Percentiles rank a stretch among this genome's conserved stretches.
phyloP scores from a whole-genome alignment of 1,140 invertebrate species.

The Sesamia nonagrioides region DNA sequence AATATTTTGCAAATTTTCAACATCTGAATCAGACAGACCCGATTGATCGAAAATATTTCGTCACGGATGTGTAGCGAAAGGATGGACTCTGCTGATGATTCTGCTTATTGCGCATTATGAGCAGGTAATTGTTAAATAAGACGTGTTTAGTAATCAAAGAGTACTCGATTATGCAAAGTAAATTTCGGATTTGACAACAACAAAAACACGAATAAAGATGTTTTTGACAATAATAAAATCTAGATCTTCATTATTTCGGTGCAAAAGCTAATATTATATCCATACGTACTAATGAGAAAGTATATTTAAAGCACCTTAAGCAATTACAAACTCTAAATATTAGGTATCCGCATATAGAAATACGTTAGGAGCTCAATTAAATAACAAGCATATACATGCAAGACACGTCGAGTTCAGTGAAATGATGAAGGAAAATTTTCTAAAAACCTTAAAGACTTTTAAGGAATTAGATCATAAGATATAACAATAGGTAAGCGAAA shows the following conservation, averaged over 20 bases:
- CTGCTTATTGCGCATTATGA: too few relatives aligned
- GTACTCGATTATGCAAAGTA: background rate
- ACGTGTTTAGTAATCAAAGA: background rate
- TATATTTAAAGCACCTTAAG: background rate
- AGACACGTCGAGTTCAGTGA: constrained; percentile 1
- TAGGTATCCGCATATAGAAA: background rate
- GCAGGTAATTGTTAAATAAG: background rate
- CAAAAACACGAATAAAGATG: background rate
- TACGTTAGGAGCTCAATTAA: constrained; percentile 1
- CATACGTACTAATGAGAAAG: background rate
- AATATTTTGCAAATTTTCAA: background rate
- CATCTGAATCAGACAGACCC: background rate
- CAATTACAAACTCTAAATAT: background rate
- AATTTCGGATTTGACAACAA: background rate
- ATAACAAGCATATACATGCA: background rate
- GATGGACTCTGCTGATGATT: background rate
- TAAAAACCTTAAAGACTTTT: constrained; percentile 13
- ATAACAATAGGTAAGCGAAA: constrained; percentile 13
- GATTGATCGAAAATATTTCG: background rate
- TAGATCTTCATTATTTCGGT: background rate
- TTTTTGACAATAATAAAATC: background rate
- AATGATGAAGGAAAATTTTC: constrained; percentile 31
- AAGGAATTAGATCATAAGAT: too few relatives aligned
- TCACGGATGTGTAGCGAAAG: background rate
- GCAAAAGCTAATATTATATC: background rate